Conservation (phyloP, 2,797 vertebrate genomes). For the Xenops minutus region DNA sequence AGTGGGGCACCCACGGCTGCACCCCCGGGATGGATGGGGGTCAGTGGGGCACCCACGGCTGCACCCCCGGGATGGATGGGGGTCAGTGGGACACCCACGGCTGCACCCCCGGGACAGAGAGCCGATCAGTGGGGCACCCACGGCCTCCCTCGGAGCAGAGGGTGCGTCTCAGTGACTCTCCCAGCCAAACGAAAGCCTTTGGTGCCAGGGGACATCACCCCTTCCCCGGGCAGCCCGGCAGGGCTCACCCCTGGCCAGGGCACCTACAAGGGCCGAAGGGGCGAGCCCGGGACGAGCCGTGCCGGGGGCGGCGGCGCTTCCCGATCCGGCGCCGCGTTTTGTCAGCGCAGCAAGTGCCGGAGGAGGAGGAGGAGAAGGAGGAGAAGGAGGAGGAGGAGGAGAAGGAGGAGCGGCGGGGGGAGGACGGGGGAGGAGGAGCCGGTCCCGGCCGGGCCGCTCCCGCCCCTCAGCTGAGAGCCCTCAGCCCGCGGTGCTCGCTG, state of each 20-base stretch:
- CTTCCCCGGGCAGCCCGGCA: background rate
- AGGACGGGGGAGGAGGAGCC: background rate
- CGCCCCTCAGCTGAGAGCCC: conserved; percentile 66
- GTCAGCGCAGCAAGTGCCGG: background rate
- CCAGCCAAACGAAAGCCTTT: background rate
- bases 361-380: background rate
- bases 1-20: background rate
- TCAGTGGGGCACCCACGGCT: background rate
- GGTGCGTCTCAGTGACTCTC: background rate
- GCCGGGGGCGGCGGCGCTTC: background rate
- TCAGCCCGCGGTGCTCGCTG: background rate
- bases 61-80: too few relatives aligned
- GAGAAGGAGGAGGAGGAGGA: background rate
- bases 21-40: too few relatives aligned
- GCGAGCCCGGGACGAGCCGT: background rate
- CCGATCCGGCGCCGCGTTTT: conserved; percentile 20
- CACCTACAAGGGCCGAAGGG: background rate
- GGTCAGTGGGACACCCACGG: too few relatives aligned
- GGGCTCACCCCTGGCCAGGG: rapidly evolving
- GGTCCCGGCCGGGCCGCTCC: background rate
- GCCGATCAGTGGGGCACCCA: too few relatives aligned
- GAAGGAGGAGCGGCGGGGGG: background rate
- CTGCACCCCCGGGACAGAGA: too few relatives aligned
- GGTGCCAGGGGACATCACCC: background rate
- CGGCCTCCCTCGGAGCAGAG: background rate